phyloP scores from a whole-genome alignment of 1,140 invertebrate species.

The Micrasema minimum region DNA sequence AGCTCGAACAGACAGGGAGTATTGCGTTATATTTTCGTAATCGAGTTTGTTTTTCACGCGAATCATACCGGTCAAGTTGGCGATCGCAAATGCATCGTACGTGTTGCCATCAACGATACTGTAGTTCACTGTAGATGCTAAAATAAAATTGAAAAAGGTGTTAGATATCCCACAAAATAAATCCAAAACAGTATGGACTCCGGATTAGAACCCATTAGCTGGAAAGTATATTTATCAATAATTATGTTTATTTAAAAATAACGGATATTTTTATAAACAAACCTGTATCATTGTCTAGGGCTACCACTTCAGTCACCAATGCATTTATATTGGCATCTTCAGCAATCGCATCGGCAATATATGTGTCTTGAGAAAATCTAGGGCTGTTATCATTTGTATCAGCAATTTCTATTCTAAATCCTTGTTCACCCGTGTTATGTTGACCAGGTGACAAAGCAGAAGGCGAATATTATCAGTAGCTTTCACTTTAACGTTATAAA shows the following conservation, averaged over 20 bases:
- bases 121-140: conserved; percentile 81
- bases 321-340: conserved; percentile 86
- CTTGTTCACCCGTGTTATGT: conserved; percentile 78
- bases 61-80: conserved; percentile 82
- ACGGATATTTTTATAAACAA: too few species aligned
- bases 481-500: conserved; percentile 86
- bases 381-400: conserved; percentile 93
- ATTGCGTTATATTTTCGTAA: conserved; percentile 85
- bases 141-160: conserved; percentile 11
- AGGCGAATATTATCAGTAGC: conserved; percentile 86
- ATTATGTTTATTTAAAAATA: too few species aligned
- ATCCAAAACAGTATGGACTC: too few species aligned
- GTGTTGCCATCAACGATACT: conserved; percentile 83
- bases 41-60: conserved; percentile 81
- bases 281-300: conserved; percentile 80
- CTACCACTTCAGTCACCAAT: conserved; percentile 84
- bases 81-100: conserved; percentile 81
- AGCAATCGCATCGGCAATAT: conserved; percentile 80
- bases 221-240: too few species aligned
- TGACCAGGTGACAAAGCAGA: conserved; percentile 78
- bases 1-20: conserved; percentile 79
- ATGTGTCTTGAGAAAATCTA: conserved; percentile 77
- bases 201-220: too few species aligned
- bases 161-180: too few species aligned
- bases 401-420: conserved; percentile 86